Percentiles rank a stretch among this genome's conserved stretches.
phyloP scores from a whole-genome alignment of 2,797 vertebrate species.

The Phalanger gymnotis region DNA sequence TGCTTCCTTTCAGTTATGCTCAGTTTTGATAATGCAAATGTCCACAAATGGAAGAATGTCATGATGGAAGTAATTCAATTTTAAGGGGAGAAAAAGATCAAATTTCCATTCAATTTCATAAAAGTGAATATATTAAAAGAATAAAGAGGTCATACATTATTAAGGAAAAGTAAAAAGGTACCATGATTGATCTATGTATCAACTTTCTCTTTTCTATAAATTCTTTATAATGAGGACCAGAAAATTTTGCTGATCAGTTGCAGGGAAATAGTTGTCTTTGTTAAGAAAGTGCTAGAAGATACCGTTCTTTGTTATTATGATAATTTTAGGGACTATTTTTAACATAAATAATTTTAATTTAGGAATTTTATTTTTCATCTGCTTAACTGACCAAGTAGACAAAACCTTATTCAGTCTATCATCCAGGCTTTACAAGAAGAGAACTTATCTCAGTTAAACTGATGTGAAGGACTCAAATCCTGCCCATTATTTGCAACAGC shows the following conservation, averaged over 20 bases:
- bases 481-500: not conserved
- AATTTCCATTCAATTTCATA: not conserved
- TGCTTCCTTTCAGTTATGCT: not conserved
- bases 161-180: not conserved
- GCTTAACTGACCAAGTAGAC: too few relatives aligned
- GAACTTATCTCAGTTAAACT: too few relatives aligned
- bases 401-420: too few relatives aligned
- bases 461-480: not conserved
- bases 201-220: not conserved
- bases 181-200: not conserved
- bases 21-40: not conserved
- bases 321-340: not conserved
- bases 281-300: not conserved
- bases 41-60: not conserved
- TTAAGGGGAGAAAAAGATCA: not conserved
- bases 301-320: not conserved
- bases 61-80: not conserved
- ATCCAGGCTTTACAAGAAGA: too few relatives aligned
- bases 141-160: not conserved
- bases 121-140: not conserved
- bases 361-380: too few relatives aligned
- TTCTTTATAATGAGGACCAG: not conserved
- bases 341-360: too few relatives aligned
- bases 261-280: not conserved
- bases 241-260: not conserved